Evolutionary conservation across 2,888 invertebrate genomes (phyloP).

Genomic region (Hymenopus coronatus): DNA sequence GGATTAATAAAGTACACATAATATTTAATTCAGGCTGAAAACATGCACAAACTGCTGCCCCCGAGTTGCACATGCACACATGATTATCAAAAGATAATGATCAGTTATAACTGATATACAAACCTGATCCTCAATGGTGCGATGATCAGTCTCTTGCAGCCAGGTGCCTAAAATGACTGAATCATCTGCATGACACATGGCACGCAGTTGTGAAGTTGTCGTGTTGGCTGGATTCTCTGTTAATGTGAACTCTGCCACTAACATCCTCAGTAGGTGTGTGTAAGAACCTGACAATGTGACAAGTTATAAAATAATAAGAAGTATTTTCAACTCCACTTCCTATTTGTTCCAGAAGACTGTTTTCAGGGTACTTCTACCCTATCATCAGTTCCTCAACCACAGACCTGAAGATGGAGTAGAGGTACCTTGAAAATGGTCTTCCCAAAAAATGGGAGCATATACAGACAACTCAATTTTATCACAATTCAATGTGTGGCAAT

Average conservation of each 20-base stretch:
- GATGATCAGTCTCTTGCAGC: slow-evolving; percentile 95
- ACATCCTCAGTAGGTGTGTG: slow-evolving; percentile 82
- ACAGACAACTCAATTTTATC: no score
- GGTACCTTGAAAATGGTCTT: no score
- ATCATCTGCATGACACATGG: slow-evolving; percentile 84
- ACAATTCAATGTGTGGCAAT: no score
- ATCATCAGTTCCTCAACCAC: no score
- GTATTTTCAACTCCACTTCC: no score
- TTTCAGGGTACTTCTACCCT: no score
- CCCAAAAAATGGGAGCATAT: no score
- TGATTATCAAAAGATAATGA: background rate
- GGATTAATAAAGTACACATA: background rate
- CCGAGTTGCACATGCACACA: background rate
- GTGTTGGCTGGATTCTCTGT: slow-evolving; percentile 93
- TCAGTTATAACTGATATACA: background rate
- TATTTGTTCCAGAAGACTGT: no score
- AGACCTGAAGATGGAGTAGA: no score
- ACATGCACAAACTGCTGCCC: background rate
- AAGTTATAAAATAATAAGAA: no score
- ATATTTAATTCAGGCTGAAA: background rate
- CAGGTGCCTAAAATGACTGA: slow-evolving; percentile 91
- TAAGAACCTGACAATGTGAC: slow-evolving; percentile 60
- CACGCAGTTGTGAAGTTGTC: slow-evolving; percentile 76
- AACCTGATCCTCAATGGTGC: slow-evolving; percentile 96
- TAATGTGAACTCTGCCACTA: slow-evolving; percentile 92